These are phyloP conservation scores for Eledona agricola DNA, from an alignment of 2,888 invertebrate genomes.

Conservation along the genomic window DNA sequence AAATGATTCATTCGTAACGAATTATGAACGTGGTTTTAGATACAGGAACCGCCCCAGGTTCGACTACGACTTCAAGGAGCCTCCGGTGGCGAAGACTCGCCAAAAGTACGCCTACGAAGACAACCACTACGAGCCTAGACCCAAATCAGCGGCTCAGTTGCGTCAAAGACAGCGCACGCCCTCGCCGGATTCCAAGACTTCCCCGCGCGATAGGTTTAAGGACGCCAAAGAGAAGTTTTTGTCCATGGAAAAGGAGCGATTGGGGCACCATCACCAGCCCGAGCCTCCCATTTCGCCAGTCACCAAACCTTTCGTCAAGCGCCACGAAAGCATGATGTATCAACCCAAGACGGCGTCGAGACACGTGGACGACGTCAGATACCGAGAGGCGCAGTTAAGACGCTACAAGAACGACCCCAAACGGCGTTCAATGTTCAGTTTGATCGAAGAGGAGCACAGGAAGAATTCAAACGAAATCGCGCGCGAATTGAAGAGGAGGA, in stretches of 20 bases:
- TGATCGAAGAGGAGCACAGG: constrained; percentile 63
- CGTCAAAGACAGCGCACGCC: constrained; percentile 59
- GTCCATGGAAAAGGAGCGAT: constrained; percentile 76
- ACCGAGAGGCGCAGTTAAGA: constrained; percentile 45
- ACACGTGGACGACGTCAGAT: constrained; percentile 49
- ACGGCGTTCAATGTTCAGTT: constrained; percentile 60
- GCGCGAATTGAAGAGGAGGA: constrained; percentile 63
- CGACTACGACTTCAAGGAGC: constrained; percentile 42
- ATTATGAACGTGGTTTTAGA: constrained; percentile 6
- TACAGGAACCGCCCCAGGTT: constrained; percentile 29
- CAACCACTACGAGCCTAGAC: constrained; percentile 45
- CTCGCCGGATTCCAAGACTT: constrained; percentile 64
- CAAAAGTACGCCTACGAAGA: constrained; percentile 46
- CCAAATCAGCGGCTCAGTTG: constrained; percentile 40
- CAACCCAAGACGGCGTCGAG: constrained; percentile 57
- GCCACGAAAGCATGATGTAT: constrained; percentile 48
- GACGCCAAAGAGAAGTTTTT: constrained; percentile 88
- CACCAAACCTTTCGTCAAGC: constrained; percentile 48
- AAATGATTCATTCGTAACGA: neutral
- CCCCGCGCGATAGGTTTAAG: constrained; percentile 82
- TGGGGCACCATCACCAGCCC: constrained; percentile 58
- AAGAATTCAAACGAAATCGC: constrained; percentile 63
- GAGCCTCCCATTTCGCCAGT: constrained; percentile 55
- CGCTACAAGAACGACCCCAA: constrained; percentile 53
- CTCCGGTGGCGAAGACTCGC: constrained; percentile 54